These are phyloP conservation scores for Eulemur rufifrons DNA, from an alignment of 2,113 vertebrate genomes.

Conservation along the genomic window DNA sequence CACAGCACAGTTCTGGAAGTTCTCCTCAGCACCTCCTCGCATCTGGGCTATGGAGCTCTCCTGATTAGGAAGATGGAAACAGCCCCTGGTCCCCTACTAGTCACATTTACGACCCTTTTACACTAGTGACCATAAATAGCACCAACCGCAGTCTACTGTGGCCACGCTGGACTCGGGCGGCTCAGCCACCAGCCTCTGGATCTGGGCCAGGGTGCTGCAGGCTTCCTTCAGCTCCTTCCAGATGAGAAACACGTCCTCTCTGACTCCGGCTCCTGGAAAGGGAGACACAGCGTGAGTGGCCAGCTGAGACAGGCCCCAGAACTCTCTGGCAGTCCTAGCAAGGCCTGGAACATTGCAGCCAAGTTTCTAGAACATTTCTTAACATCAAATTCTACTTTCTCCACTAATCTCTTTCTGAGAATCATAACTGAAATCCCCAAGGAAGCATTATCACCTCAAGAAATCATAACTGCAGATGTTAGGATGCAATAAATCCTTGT, in stretches of 20 bases:
- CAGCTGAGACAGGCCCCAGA: neutral
- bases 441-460: neutral
- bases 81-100: neutral
- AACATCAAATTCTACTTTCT: neutral
- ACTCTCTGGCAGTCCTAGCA: too few species aligned
- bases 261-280: constrained; percentile 81
- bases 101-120: neutral
- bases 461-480: neutral
- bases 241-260: constrained; percentile 88
- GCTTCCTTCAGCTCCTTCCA: constrained; percentile 89
- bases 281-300: neutral
- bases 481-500: neutral
- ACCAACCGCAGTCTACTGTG: constrained; percentile 63
- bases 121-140: neutral
- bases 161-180: neutral
- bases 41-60: neutral
- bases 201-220: constrained; percentile 75
- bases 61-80: neutral
- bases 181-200: constrained; percentile 81
- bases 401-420: neutral
- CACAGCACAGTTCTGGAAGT: neutral
- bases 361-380: constrained; percentile 22
- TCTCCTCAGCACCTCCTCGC: neutral
- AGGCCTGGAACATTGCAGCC: neutral
- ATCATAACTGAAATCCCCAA: neutral